Conservation (phyloP, 2,113 vertebrate genomes). For the Pogonocichla stellata region DNA sequence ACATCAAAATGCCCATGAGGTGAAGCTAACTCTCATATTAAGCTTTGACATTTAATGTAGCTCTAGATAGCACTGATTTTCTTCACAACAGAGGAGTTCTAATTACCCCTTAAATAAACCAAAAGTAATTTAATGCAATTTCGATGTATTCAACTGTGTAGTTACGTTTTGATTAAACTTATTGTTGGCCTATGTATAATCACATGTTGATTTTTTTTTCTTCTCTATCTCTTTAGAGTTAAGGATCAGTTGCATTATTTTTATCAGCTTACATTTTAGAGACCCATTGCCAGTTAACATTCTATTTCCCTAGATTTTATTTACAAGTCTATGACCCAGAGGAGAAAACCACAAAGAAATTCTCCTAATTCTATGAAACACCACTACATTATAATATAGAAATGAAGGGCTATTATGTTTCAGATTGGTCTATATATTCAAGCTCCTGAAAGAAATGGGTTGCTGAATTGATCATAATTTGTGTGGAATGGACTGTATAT, state of each 20-base stretch:
- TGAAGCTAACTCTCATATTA: neutral
- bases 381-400: neutral
- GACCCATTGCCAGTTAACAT: neutral
- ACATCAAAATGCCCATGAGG: neutral
- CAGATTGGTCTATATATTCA: neutral
- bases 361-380: neutral
- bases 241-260: neutral
- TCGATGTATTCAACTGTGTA: neutral
- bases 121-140: constrained; percentile 33
- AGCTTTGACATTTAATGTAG: neutral
- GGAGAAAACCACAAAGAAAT: neutral
- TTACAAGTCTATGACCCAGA: neutral
- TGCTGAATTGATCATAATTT: constrained; percentile 37
- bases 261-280: neutral
- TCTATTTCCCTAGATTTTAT: neutral
- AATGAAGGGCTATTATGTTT: constrained; percentile 31
- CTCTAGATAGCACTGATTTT: neutral
- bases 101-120: constrained; percentile 7
- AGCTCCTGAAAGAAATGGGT: neutral
- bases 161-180: constrained; percentile 45
- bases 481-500: neutral
- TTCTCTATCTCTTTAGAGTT: neutral
- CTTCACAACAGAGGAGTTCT: neutral
- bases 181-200: constrained; percentile 21
- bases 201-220: neutral